Evolutionary conservation across 2,797 vertebrate species (phyloP).

Genomic region (Falco peregrinus): DNA sequence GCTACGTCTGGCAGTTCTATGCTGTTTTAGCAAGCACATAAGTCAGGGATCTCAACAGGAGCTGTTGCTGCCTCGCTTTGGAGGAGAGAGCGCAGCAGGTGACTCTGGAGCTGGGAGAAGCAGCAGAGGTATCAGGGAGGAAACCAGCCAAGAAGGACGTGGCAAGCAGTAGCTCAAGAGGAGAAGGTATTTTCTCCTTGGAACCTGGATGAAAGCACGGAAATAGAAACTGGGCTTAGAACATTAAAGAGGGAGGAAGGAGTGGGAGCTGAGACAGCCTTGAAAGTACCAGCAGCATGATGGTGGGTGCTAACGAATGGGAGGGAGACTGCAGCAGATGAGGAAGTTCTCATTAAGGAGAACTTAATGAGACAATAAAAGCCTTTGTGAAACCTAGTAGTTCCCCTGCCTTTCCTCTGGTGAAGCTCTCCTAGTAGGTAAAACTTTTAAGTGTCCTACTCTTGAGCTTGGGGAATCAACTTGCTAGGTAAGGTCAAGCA

Average conservation of each 20-base stretch:
- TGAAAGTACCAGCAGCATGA: background rate
- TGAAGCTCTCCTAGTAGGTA: conserved; percentile 44
- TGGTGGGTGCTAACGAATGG: background rate
- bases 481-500: background rate
- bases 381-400: background rate
- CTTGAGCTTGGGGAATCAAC: background rate
- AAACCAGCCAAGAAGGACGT: background rate
- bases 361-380: conserved; percentile 25
- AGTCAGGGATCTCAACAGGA: background rate
- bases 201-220: background rate
- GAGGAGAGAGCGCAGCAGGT: background rate
- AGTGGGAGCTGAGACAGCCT: background rate
- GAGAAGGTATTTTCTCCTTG: background rate
- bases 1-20: background rate
- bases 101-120: background rate
- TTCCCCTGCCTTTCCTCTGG: background rate
- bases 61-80: background rate
- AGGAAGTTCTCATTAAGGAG: conserved; percentile 7
- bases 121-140: background rate
- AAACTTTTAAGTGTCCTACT: background rate
- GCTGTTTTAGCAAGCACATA: background rate
- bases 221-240: background rate
- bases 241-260: background rate
- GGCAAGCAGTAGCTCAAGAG: background rate
- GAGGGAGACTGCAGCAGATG: background rate